phyloP scores from a whole-genome alignment of 2,113 vertebrate species.

The zebrafish (Danio rerio) region DNA sequence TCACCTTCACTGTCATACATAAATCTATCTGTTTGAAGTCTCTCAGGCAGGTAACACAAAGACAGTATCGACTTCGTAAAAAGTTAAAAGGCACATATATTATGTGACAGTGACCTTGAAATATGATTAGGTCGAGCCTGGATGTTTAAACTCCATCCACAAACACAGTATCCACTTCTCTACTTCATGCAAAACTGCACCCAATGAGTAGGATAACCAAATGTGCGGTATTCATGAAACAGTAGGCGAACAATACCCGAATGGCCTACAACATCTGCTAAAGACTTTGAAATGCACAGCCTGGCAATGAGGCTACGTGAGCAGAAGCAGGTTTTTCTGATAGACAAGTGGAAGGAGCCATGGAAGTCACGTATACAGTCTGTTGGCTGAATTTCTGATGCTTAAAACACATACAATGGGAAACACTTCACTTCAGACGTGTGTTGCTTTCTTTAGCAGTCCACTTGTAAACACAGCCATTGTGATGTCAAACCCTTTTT shows the following conservation, averaged over 20 bases:
- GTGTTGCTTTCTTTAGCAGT: no score
- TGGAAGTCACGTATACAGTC: no score
- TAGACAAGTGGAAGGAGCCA: not conserved
- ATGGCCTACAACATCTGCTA: not conserved
- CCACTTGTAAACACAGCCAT: no score
- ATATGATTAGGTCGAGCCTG: not conserved
- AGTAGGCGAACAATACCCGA: not conserved
- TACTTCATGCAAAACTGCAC: not conserved
- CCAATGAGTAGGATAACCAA: not conserved
- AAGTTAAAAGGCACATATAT: not conserved
- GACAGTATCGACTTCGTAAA: not conserved
- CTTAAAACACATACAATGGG: no score
- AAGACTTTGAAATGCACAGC: not conserved
- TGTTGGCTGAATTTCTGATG: no score
- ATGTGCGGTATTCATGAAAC: constrained; percentile 1
- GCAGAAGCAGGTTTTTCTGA: not conserved
- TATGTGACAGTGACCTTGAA: not conserved
- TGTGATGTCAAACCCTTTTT: no score
- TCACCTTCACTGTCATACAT: not conserved
- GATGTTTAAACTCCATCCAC: not conserved
- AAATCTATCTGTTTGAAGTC: not conserved
- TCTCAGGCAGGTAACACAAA: not conserved
- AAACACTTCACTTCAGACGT: no score
- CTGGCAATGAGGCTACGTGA: not conserved
- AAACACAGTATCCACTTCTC: not conserved